These are phyloP conservation scores for Maccullochella peelii DNA, from an alignment of 2,113 vertebrate species.

Conservation along the genomic window DNA sequence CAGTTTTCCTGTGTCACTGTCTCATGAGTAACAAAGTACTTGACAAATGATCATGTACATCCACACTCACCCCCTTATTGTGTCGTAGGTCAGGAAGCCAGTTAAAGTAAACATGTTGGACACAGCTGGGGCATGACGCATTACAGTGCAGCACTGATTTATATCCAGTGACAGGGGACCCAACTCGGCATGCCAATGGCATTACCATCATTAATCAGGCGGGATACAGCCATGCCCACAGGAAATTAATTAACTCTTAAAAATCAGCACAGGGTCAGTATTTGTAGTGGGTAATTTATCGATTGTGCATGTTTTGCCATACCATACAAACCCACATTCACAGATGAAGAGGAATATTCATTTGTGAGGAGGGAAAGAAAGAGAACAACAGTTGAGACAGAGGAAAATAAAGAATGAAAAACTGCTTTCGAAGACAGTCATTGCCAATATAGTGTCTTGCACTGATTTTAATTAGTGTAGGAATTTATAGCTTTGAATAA, in stretches of 20 bases:
- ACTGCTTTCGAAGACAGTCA: neutral
- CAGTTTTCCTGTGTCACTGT: neutral
- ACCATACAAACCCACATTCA: constrained; percentile 3
- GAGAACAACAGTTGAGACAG: neutral
- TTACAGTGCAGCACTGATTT: constrained; percentile 72
- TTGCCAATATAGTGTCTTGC: neutral
- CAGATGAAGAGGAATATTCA: neutral
- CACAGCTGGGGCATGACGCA: constrained; percentile 69
- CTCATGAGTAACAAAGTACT: constrained; percentile 19
- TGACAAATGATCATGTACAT: constrained; percentile 56
- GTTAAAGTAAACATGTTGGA: constrained; percentile 69
- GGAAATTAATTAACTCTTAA: constrained; percentile 83
- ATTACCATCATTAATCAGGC: constrained; percentile 80
- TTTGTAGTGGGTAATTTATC: constrained; percentile 66
- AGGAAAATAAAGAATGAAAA: neutral
- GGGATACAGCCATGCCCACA: constrained; percentile 61
- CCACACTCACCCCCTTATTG: constrained; percentile 35
- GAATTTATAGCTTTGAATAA: constrained; percentile 27
- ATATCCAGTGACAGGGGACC: constrained; percentile 73
- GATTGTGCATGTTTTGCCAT: constrained; percentile 8
- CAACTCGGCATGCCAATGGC: constrained; percentile 68
- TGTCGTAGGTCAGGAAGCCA: constrained; percentile 62
- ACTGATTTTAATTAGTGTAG: constrained; percentile 35
- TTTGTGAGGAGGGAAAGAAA: neutral
- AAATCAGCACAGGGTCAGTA: constrained; percentile 70